Percentiles rank a stretch among this genome's conserved stretches.
Conservation (phyloP, 2,888 invertebrate species). For the Ceriagrion tenellum region DNA sequence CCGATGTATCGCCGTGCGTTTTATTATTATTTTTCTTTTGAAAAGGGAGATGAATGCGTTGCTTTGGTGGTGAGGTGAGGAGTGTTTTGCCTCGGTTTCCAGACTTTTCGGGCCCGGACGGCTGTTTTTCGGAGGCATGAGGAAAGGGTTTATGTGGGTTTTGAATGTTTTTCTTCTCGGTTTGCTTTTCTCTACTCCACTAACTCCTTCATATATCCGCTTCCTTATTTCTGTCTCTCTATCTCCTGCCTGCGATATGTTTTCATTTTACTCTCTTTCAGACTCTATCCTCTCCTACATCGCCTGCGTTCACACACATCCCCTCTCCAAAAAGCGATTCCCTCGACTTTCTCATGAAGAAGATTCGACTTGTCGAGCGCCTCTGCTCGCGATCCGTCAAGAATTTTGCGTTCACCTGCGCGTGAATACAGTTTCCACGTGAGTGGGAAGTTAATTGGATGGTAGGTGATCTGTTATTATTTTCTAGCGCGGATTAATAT, state of each 20-base stretch:
- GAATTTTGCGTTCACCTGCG: not conserved
- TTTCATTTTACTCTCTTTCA: not conserved
- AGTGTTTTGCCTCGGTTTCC: not conserved
- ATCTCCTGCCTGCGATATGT: not conserved
- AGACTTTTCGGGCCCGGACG: not conserved
- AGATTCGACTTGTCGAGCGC: not conserved
- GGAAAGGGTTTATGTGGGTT: not conserved
- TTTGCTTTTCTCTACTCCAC: not conserved
- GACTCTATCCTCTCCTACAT: not conserved
- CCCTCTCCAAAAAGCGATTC: not conserved
- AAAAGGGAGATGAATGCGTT: not conserved
- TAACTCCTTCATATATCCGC: not conserved
- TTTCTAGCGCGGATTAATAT: not conserved
- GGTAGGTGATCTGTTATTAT: not conserved
- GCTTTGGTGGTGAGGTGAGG: not conserved
- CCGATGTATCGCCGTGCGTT: not conserved
- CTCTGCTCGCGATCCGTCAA: not conserved
- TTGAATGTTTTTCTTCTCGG: not conserved
- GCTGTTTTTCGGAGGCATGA: not conserved
- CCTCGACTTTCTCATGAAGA: not conserved
- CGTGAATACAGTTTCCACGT: not conserved
- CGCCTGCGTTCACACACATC: not conserved
- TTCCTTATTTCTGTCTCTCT: too few species aligned
- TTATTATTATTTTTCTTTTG: not conserved
- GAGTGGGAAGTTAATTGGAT: not conserved